Evolutionary conservation across 2,113 vertebrate species (phyloP).

Genomic region (Copsychus sechellarum): DNA sequence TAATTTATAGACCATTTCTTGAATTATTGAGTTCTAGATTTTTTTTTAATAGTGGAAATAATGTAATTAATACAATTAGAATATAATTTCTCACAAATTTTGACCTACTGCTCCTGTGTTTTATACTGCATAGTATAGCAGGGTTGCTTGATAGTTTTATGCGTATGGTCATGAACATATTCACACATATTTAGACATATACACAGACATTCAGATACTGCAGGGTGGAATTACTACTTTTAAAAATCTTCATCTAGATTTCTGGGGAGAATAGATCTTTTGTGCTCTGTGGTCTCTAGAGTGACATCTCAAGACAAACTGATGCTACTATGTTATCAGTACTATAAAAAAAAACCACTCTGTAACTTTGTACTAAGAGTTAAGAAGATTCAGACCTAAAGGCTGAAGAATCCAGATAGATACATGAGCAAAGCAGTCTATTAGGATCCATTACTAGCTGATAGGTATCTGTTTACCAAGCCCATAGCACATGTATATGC

Average conservation of each 20-base stretch:
- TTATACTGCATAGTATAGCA: background rate
- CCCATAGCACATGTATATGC: background rate
- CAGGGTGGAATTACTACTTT: background rate
- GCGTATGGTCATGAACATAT: background rate
- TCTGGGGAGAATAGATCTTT: background rate
- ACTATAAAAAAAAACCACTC: background rate
- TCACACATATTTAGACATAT: background rate
- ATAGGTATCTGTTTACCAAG: background rate
- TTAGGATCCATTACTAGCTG: background rate
- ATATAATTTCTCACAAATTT: background rate
- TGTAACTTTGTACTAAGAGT: background rate
- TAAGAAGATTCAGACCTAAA: background rate
- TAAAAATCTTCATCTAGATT: background rate
- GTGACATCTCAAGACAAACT: background rate
- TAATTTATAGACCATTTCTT: background rate
- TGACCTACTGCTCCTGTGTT: background rate
- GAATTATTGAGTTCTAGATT: background rate
- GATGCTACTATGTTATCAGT: background rate
- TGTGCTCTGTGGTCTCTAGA: background rate
- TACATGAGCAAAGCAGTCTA: background rate
- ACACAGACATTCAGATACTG: background rate
- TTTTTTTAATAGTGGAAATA: background rate
- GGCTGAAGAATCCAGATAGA: background rate
- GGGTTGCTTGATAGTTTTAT: background rate
- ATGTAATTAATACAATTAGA: background rate